A percentile compares a stretch with the other conserved stretches of the same genome.
phyloP scores from a whole-genome alignment of 1,140 invertebrate genomes.

The Drosophila cardini region DNA sequence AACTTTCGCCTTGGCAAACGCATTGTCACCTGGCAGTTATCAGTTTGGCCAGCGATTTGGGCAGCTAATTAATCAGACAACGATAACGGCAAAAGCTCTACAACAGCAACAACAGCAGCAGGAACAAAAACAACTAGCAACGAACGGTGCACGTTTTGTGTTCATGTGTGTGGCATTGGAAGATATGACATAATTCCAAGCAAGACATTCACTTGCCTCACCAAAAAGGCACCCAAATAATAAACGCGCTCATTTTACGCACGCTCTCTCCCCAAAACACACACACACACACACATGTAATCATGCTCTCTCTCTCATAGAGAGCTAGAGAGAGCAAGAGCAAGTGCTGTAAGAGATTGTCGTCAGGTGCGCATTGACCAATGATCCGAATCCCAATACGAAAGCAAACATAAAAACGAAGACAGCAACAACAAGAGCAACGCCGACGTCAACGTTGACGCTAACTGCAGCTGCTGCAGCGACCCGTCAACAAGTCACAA shows the following conservation, averaged over 20 bases:
- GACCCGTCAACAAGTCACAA: slow-evolving; percentile 63
- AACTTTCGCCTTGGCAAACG: slow-evolving; percentile 4
- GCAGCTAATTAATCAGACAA: slow-evolving; percentile 62
- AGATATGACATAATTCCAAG: slow-evolving; percentile 82
- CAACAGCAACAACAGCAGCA: slow-evolving; percentile 24
- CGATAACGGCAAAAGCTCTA: slow-evolving; percentile 52
- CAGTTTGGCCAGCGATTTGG: slow-evolving; percentile 44
- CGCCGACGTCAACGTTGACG: not conserved
- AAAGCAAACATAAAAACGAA: slow-evolving; percentile 15
- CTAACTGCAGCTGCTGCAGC: slow-evolving; percentile 7
- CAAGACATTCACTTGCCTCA: slow-evolving; percentile 70
- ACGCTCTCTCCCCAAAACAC: not conserved
- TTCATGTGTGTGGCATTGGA: slow-evolving; percentile 55
- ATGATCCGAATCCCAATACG: slow-evolving; percentile 36
- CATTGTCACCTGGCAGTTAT: slow-evolving; percentile 63
- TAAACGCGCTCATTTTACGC: slow-evolving; percentile 21
- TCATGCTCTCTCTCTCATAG: no score
- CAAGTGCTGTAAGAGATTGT: not conserved
- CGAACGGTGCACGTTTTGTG: slow-evolving; percentile 49
- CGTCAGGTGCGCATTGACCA: slow-evolving; percentile 43
- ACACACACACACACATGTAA: slow-evolving; percentile 8
- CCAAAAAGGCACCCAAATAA: slow-evolving; percentile 45
- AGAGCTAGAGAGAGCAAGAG: slow-evolving; percentile 22
- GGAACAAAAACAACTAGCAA: slow-evolving; percentile 18
- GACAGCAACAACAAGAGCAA: slow-evolving; percentile 11